A percentile compares a stretch with the other conserved stretches of the same genome.
phyloP scores from a whole-genome alignment of 1,140 invertebrate species.

The Pachypeltis micranthus region DNA sequence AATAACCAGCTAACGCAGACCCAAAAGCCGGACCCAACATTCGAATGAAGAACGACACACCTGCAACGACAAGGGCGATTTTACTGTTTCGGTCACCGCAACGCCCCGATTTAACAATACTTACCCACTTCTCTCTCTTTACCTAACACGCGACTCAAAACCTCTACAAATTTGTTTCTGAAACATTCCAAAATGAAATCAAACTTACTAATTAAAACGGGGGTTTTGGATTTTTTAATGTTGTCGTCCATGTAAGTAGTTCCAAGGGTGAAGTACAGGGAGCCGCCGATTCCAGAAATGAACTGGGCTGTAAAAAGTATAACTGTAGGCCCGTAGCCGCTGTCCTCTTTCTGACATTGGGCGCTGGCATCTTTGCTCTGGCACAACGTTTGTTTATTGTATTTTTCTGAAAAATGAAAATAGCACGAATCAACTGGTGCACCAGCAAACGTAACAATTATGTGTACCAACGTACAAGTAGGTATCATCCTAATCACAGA shows the following conservation, averaged over 20 bases:
- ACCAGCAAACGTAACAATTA: too few species aligned
- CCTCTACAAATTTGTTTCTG: not conserved
- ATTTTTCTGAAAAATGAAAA: not conserved
- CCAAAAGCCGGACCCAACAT: constrained; percentile 33
- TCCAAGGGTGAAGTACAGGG: constrained; percentile 48
- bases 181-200: constrained; percentile 16
- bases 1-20: constrained; percentile 16
- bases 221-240: constrained; percentile 41
- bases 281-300: constrained; percentile 41
- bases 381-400: constrained; percentile 10
- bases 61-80: too few species aligned
- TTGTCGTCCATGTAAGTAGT: constrained; percentile 57
- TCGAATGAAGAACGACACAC: constrained; percentile 27
- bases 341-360: constrained; percentile 17
- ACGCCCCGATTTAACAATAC: too few species aligned
- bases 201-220: constrained; percentile 36
- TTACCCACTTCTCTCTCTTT: too few species aligned
- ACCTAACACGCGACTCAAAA: too few species aligned
- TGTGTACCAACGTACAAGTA: too few species aligned
- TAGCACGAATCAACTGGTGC: not conserved
- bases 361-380: not conserved
- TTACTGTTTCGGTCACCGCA: too few species aligned
- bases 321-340: constrained; percentile 35
- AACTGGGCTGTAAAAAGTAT: constrained; percentile 46
- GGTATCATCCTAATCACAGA: too few species aligned